Evolutionary conservation across 2,113 vertebrate genomes (phyloP), one percentile per base, ranked within the genome.

Genomic region (Coryphaenoides rupestris): DNA sequence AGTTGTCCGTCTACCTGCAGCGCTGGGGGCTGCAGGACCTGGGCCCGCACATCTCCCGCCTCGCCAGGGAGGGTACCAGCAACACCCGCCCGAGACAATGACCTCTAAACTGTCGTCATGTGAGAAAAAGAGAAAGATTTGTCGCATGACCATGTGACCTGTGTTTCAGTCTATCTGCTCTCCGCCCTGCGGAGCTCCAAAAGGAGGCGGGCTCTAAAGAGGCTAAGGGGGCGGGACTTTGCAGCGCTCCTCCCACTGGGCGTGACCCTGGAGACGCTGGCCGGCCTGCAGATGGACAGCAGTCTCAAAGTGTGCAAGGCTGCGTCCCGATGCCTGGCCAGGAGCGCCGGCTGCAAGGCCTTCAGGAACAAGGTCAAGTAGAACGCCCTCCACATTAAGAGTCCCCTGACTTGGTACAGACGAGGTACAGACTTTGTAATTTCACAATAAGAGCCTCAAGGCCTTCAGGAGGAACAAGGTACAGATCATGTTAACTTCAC

Each of bases 11-110:
- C 16, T 96, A 96, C 77, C 87, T 99, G 84, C 92, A 86, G 61
- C 90, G 87, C 33, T 92, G 92, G 73, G 77, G 53, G 2, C 49
- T 96, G 21, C 70, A 75, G 0, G 92, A 94, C 79, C 87, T 97
- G 73, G 95, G 96, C 61, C 94, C 91, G 19, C 94, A 98, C 69
- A 77, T 98, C 19, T 85, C 85, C 0, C 89, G 77, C 15, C 94
- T 98, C 1, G 90, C 93, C 22, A 96, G 86, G 80, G 97, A 99
- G 94, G 95, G 97, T 98, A 82, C 14, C 0, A n/a, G 5, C 3
- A 63, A 9, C n/a, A 50, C 10, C 50, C 14, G 14, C 12, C 14
- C 19, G 2, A 19, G 17, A 53, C 2, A 17, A 53, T 19, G 13
- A 40, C 9, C 33, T 26, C 24, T 26, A 26, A 26, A 26, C 6